Base-by-base conservation (phyloP, 30 jellyfish, hydroid and myxozoan species). In the Cassiopea andromeda region DNA sequence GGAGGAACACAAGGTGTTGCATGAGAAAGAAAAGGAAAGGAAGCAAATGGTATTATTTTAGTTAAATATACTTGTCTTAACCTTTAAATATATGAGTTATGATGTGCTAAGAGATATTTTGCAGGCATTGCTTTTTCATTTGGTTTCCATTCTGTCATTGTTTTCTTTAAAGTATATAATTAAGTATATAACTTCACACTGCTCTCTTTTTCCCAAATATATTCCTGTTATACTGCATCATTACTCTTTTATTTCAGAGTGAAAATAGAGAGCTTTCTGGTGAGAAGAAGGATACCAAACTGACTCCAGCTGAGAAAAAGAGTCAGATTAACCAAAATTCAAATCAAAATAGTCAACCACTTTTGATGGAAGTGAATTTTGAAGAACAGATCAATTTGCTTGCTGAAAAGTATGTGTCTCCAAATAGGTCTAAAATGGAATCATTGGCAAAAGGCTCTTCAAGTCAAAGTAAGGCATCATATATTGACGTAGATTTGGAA, bases 1-100 rank as follows among this genome's bases (percentile, higher is more conserved):
- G 0, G 75, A 80, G 69, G 90, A 87, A 17, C 57, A 27, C 44
- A 85, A 83, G 69, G 64, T 67, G 8, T 68, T 15, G 44, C 10
- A 27, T 14, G 54, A 81, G 1, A 68, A 81, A 14, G 68, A 72
- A 45, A 60, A 44, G 43, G 67, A 48, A 69, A 79, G 80, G 64
- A 61, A 84, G 64, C 77, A 77, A 77, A 78, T 73, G 72, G 50
- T 44, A 19, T 49, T 27, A 27, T 27, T 27, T 27, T 27, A 64
- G 81, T 10, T 17, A 49, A 15, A 54, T 54, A 27, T 27, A 27
- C 38, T 27, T 27, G 38, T 27, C 38, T 27, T 27, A 27, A 27
- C 38, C 38, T 27, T 27, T 27, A 27, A 27, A 27, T 27, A 27
- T 27, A 27, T 27, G 38, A 27, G 38, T 27, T 27, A 27, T 27